phyloP scores from a whole-genome alignment of 1,140 invertebrate genomes.

The Hycleus phaleratus region DNA sequence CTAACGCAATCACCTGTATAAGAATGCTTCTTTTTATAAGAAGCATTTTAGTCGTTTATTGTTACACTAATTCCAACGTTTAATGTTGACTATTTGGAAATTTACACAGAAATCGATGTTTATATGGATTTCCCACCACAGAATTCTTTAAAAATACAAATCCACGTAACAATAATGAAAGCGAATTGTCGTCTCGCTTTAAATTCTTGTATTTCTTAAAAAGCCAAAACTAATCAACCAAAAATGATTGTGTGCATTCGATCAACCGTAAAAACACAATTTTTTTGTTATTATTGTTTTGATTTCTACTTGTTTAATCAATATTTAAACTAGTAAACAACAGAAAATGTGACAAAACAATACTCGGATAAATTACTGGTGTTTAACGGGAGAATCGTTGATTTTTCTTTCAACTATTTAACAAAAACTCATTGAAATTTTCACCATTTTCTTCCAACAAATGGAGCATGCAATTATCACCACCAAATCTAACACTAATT shows the following conservation, averaged over 20 bases:
- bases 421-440: no score
- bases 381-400: no score
- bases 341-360: no score
- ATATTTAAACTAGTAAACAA: no score
- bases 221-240: conserved; percentile 12
- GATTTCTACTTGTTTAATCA: no score
- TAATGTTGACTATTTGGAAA: neutral
- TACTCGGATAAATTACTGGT: no score
- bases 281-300: no score
- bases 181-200: conserved; percentile 13
- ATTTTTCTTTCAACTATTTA: no score
- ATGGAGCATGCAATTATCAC: no score
- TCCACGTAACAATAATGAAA: conserved; percentile 10
- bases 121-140: conserved; percentile 14
- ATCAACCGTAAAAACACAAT: conserved; percentile 7
- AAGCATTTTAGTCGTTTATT: conserved; percentile 6
- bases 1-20: neutral
- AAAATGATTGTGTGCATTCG: conserved; percentile 13
- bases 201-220: conserved; percentile 16
- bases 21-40: conserved; percentile 10
- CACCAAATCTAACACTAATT: no score
- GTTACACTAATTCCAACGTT: neutral
- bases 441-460: no score
- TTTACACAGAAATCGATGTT: neutral
- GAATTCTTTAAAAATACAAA: neutral